phyloP scores from a whole-genome alignment of 2,797 vertebrate species.

The Enteromius viviparus region DNA sequence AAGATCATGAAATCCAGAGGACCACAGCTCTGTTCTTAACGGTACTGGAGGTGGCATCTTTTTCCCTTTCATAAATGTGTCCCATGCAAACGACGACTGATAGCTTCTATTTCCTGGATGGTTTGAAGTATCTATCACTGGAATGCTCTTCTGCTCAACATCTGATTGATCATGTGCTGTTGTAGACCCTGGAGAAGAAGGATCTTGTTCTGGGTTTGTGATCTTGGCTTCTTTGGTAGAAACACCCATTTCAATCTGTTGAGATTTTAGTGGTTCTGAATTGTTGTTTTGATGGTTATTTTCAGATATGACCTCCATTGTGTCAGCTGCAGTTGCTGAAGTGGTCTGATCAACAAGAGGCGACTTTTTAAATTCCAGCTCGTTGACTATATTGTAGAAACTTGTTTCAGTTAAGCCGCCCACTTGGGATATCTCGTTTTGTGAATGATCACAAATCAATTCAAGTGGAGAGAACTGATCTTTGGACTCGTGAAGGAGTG shows the following conservation, averaged over 20 bases:
- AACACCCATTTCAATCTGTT: conserved; percentile 23
- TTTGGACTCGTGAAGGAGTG: not conserved
- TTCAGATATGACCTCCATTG: conserved; percentile 20
- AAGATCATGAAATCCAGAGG: conserved; percentile 65
- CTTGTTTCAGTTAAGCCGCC: not conserved
- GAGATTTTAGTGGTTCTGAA: not conserved
- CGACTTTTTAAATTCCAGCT: conserved; percentile 10
- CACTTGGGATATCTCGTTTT: conserved; percentile 9
- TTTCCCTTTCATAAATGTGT: conserved; percentile 68
- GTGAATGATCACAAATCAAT: not conserved
- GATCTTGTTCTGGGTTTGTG: not conserved
- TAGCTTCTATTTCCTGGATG: conserved; percentile 68
- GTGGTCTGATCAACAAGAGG: conserved; percentile 13
- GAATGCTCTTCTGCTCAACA: conserved; percentile 18
- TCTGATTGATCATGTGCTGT: not conserved
- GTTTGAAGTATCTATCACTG: conserved; percentile 63
- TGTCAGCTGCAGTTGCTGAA: not conserved
- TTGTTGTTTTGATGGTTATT: conserved; percentile 35
- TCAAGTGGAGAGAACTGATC: conserved; percentile 6
- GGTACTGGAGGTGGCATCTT: conserved; percentile 64
- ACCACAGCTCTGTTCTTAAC: conserved; percentile 65
- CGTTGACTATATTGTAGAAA: not conserved
- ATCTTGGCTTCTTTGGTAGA: conserved; percentile 4
- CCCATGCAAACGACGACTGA: conserved; percentile 77
- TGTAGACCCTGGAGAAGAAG: not conserved